Evolutionary conservation across 2,888 invertebrate genomes (phyloP), one percentile per base, ranked within the genome.

Genomic region (Zootermopsis nevadensis): DNA sequence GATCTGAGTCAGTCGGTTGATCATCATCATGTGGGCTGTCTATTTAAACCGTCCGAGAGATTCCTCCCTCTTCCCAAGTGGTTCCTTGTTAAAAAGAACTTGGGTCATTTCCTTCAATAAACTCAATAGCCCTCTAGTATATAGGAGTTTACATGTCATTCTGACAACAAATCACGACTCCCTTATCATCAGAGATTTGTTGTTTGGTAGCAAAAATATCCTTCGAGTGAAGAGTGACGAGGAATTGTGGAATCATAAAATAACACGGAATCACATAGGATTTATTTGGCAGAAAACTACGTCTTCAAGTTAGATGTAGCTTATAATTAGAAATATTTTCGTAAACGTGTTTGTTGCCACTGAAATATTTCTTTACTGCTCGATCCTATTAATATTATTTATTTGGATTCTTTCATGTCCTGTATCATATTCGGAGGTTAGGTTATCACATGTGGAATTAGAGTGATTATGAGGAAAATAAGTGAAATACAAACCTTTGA

Each of bases 71-170:
- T 79, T 76, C 83, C 83, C 83, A 53, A 81, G 80, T 83, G 83
- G 83, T 76, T 81, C 81, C 84, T 85, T 85, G 84, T 85, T 85
- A 85, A 85, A 85, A 85, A 83, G 60, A 81, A 82, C 83, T 83
- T 82, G 84, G 83, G 76, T 82, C 84, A 85, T 85, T 85, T 83
- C 84, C 84, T 85, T 85, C 84, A 85, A 85, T 85, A 85, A 85
- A 83, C 77, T 85, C 84, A 85, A 85, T 85, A 82, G 83, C 84
- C 82, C 67, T 81, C 82, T 80, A 77, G 19, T n/a, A 31, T 81
- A 81, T 81, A 69, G 81, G 42, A 30, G 69, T 81, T 81, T 67
- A 35, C 60, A 38, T 38, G 66, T 1, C 60, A 67, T 10, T 55
- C 67, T 42, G 80, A 35, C 60, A 27, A 15, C 38, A 38, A 38